Base-by-base conservation (phyloP, 2,113 vertebrate species). In the Etheostoma cragini region DNA sequence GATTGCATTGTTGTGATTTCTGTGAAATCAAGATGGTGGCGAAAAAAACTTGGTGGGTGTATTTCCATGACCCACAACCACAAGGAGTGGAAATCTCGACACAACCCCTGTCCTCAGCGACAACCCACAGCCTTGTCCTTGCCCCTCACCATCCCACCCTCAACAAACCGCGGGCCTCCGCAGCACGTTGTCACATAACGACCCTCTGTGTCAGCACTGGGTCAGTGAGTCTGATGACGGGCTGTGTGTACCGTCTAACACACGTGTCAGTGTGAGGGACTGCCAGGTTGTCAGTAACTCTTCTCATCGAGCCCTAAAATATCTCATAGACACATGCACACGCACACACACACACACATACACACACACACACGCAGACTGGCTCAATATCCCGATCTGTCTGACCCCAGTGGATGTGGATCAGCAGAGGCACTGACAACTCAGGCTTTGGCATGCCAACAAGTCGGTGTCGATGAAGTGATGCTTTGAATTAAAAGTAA, bases 401-500 rank as follows among this genome's bases (percentile, higher is more conserved):
- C 81, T 91, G 93, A 93, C 90, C 92, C 81, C 35, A 54, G 62
- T 58, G 87, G 93, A 93, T 92, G 86, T 79, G 90, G 90, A 93
- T 94, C 91, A 93, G 84, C 89, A 81, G 84, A 85, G 46, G 78
- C 89, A 53, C 89, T 88, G 89, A 89, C 91, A 90, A 89, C 81
- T 80, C 76, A 38, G 73, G 78, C 86, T 83, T 73, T 80, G 86
- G 87, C 85, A 86, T 89, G 76, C 90, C 87, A 74, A 89, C 88
- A 85, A 49, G 82, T 77, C 84, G 65, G 53, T 83, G 82, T 79
- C 73, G 84, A 88, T 89, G 88, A 92, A 91, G 90, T 85, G 87
- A 87, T 78, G 86, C 88, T 89, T 86, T 88, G 91, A 94, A 94
- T 94, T 92, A 93, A 92, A 93, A 93, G 87, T 82, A 78, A n/a